Percentiles rank a stretch among this genome's conserved stretches.
These are phyloP conservation scores for Petrocephalus microphthalmus DNA, from an alignment of 2,113 vertebrate genomes.

Conservation along the genomic window DNA sequence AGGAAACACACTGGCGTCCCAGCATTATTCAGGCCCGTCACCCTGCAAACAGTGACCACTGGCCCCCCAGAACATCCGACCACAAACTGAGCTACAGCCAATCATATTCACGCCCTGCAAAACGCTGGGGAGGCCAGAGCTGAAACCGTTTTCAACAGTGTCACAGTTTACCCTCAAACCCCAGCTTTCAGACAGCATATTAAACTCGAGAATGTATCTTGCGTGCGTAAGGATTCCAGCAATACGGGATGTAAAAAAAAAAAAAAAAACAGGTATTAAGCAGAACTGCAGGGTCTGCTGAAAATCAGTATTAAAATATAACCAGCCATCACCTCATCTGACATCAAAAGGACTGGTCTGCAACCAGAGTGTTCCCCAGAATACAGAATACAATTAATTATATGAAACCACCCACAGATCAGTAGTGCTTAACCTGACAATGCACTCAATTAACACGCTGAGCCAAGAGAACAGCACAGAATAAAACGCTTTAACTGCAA, in stretches of 20 bases:
- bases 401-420: constrained; percentile 1
- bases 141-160: background rate
- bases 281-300: background rate
- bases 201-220: background rate
- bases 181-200: background rate
- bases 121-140: background rate
- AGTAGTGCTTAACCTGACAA: constrained; percentile 4
- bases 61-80: background rate
- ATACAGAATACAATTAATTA: constrained; percentile 14
- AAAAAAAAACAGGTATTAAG: background rate
- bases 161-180: background rate
- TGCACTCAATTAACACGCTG: background rate
- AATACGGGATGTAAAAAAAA: too few relatives aligned
- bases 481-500: background rate
- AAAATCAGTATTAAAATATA: background rate
- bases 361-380: background rate
- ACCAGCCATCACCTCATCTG: too few relatives aligned
- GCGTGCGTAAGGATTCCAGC: too few relatives aligned
- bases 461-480: background rate
- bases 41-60: background rate
- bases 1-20: background rate
- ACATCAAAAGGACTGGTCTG: background rate
- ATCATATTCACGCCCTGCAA: background rate
- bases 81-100: background rate
- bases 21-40: background rate